phyloP scores from a whole-genome alignment of 2,888 invertebrate species.

The Torymus tubicola region DNA sequence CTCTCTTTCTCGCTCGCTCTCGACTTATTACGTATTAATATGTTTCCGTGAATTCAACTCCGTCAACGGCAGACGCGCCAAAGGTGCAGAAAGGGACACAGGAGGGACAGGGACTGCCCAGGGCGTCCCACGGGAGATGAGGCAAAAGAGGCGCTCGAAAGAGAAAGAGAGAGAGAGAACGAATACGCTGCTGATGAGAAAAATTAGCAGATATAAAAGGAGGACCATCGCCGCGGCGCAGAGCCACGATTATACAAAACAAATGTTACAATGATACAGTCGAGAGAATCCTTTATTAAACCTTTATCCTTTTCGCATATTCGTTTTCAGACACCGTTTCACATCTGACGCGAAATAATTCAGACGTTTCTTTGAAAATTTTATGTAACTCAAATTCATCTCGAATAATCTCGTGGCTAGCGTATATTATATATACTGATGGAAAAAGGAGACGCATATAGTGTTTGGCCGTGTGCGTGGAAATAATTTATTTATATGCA shows the following conservation, averaged over 20 bases:
- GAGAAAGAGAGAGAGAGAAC: conserved; percentile 49
- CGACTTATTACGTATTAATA: conserved; percentile 72
- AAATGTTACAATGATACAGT: conserved; percentile 65
- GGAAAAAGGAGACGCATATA: too few relatives aligned
- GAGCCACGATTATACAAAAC: conserved; percentile 67
- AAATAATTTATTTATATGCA: too few relatives aligned
- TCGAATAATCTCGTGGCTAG: conserved; percentile 19
- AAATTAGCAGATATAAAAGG: conserved; percentile 71
- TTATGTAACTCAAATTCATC: conserved; percentile 43
- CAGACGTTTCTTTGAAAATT: conserved; percentile 50
- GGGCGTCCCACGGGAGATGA: conserved; percentile 68
- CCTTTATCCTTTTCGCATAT: conserved; percentile 43
- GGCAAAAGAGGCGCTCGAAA: conserved; percentile 45
- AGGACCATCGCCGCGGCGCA: conserved; percentile 58
- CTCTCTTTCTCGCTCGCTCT: conserved; percentile 52
- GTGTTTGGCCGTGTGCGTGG: too few relatives aligned
- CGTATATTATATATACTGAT: background rate
- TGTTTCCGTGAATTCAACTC: conserved; percentile 69
- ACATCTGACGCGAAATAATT: conserved; percentile 38
- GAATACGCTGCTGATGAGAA: conserved; percentile 66
- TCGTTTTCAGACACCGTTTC: conserved; percentile 15
- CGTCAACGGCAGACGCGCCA: conserved; percentile 32
- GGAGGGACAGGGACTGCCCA: conserved; percentile 64
- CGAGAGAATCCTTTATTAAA: conserved; percentile 47
- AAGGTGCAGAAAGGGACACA: conserved; percentile 55